phyloP scores from a whole-genome alignment of 2,113 vertebrate genomes.

The Lycaon pictus region DNA sequence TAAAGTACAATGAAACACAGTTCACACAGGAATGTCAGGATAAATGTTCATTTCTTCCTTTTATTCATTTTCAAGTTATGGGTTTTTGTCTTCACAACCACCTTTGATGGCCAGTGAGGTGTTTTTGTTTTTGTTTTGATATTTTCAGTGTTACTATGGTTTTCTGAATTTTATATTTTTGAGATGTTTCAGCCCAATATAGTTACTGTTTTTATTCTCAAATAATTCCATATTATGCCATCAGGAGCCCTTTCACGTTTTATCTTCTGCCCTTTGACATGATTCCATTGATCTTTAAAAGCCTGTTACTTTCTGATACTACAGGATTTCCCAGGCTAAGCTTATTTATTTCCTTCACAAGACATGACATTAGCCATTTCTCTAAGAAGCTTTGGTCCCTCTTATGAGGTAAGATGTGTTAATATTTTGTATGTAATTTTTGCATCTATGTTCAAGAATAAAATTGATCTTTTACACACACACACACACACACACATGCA shows the following conservation, averaged over 20 bases:
- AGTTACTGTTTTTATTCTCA: slow-evolving; percentile 29
- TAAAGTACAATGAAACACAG: background rate
- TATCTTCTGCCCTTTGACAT: background rate
- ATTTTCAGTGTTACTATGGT: background rate
- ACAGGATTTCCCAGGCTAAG: background rate
- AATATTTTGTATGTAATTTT: slow-evolving; percentile 29
- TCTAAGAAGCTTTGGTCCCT: background rate
- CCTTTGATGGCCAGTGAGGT: background rate
- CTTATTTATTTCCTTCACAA: background rate
- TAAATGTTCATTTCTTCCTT: background rate
- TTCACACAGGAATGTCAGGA: background rate
- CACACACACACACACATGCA: background rate
- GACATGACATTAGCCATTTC: background rate
- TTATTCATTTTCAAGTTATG: background rate
- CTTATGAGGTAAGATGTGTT: background rate
- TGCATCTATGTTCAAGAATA: background rate
- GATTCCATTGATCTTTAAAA: background rate
- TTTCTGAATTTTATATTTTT: background rate
- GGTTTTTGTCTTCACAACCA: background rate
- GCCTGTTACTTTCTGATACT: background rate
- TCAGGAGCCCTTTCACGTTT: background rate
- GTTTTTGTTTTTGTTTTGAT: background rate
- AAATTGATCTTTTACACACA: background rate
- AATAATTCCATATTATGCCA: background rate
- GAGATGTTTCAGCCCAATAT: background rate